Percentiles rank a stretch among this genome's conserved stretches.
phyloP scores from a whole-genome alignment of 2,797 vertebrate species.

The Enteromius trimaculatus region DNA sequence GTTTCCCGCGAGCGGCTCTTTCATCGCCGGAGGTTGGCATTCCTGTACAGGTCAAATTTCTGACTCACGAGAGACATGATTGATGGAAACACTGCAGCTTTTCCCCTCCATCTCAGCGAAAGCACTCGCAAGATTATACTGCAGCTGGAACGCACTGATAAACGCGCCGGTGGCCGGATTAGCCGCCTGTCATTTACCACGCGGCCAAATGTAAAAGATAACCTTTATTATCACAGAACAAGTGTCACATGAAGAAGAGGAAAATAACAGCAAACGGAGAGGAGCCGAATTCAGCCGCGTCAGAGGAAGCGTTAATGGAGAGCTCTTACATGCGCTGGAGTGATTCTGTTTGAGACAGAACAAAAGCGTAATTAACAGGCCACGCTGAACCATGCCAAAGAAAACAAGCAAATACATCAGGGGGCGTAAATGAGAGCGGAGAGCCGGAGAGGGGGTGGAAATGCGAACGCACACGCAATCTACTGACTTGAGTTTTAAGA shows the following conservation, averaged over 20 bases:
- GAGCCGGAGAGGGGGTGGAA: background rate
- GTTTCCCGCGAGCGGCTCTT: background rate
- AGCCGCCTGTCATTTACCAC: constrained; percentile 65
- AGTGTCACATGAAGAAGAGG: constrained; percentile 53
- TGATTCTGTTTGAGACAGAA: constrained; percentile 77
- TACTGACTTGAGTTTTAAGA: constrained; percentile 1
- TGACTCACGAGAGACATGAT: constrained; percentile 63
- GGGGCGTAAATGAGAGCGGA: constrained; percentile 22
- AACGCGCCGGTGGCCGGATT: constrained; percentile 64
- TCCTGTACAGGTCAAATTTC: constrained; percentile 44
- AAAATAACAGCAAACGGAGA: constrained; percentile 54
- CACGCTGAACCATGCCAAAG: constrained; percentile 67
- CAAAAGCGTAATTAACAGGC: constrained; percentile 76
- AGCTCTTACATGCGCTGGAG: constrained; percentile 75
- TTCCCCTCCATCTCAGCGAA: constrained; percentile 37
- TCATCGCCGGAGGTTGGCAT: constrained; percentile 34
- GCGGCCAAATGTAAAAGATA: constrained; percentile 63
- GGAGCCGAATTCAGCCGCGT: constrained; percentile 65
- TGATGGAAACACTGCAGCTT: constrained; percentile 56
- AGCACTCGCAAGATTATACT: constrained; percentile 72
- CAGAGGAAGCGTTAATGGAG: constrained; percentile 66
- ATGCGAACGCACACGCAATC: constrained; percentile 19
- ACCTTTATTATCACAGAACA: constrained; percentile 62
- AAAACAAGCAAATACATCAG: constrained; percentile 67
- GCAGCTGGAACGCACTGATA: constrained; percentile 73